Percentiles rank a stretch among this genome's conserved stretches.
phyloP scores from a whole-genome alignment of 2,113 vertebrate species.

The Thunnus maccoyii region DNA sequence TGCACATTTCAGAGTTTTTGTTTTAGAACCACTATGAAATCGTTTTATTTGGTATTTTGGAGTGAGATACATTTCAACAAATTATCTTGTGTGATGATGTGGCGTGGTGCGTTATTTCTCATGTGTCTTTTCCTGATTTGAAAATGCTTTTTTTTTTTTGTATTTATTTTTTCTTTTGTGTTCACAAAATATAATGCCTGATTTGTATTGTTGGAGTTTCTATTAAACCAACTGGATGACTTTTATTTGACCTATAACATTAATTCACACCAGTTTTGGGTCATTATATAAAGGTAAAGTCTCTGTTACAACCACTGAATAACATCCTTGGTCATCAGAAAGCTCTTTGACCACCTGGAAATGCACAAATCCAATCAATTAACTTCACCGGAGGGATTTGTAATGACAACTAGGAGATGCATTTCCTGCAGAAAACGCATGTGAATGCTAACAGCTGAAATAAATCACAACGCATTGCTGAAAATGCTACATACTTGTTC shows the following conservation, averaged over 20 bases:
- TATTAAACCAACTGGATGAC: conserved; percentile 62
- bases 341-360: conserved; percentile 38
- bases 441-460: too few relatives aligned
- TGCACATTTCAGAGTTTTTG: neutral
- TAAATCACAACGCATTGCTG: too few relatives aligned
- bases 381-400: conserved; percentile 61
- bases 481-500: too few relatives aligned
- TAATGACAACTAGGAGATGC: conserved; percentile 11
- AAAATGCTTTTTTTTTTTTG: conserved; percentile 10
- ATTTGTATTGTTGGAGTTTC: conserved; percentile 63
- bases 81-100: conserved; percentile 4
- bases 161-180: conserved; percentile 36
- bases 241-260: conserved; percentile 13
- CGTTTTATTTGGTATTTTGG: conserved; percentile 23
- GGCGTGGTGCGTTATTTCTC: conserved; percentile 29
- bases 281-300: neutral
- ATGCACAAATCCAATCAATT: conserved; percentile 57
- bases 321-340: neutral
- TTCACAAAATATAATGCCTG: conserved; percentile 42
- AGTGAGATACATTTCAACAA: conserved; percentile 1
- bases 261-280: neutral
- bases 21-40: conserved; percentile 33
- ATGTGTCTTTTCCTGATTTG: neutral
- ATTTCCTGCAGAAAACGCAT: too few relatives aligned
- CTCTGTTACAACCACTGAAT: neutral